Evolutionary conservation across 2,797 vertebrate species (phyloP).

Genomic region (Eremophila alpestris): DNA sequence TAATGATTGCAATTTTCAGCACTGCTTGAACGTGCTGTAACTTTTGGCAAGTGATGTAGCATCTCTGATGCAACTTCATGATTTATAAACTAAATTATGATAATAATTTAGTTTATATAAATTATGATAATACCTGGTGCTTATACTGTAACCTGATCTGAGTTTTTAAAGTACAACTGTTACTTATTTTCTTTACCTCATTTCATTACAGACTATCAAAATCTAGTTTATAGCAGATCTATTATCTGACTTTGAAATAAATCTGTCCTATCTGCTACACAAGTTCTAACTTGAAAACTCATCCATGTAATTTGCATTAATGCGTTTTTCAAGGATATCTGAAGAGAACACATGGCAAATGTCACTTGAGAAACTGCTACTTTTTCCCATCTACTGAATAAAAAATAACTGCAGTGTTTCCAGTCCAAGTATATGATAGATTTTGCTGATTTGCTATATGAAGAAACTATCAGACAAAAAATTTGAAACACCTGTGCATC

Average conservation of each 20-base stretch:
- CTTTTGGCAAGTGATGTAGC: background rate
- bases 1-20: background rate
- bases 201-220: background rate
- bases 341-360: background rate
- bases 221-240: background rate
- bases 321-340: background rate
- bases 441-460: background rate
- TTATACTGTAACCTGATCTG: background rate
- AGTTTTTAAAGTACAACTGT: background rate
- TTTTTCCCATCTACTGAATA: background rate
- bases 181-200: background rate
- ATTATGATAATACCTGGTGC: background rate
- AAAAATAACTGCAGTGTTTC: background rate
- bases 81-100: background rate
- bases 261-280: background rate
- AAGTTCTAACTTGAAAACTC: background rate
- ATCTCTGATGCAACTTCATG: background rate
- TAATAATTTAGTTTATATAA: background rate
- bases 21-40: background rate
- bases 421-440: background rate
- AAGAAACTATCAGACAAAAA: background rate
- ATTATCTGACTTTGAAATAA: background rate
- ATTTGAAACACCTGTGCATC: background rate
- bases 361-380: background rate
- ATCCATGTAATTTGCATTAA: background rate